Conservation (phyloP, 2,888 invertebrate genomes). For the Desoria tigrina region DNA sequence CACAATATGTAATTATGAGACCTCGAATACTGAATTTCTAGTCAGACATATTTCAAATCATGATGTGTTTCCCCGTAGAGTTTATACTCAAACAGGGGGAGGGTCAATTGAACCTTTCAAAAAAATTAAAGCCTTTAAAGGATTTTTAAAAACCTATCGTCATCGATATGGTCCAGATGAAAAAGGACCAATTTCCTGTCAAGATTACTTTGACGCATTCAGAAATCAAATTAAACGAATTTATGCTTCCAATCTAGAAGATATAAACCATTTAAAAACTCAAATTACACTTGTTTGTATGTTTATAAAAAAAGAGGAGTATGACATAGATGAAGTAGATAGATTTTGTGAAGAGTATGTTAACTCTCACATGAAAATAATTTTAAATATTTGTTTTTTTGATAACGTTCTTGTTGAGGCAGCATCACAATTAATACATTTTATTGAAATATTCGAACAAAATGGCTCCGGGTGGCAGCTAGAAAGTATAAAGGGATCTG, state of each 20-base stretch:
- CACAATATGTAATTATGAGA: not conserved
- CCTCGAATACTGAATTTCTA: not conserved
- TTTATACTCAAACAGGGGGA: not conserved
- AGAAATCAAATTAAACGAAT: not conserved
- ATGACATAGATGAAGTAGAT: not conserved
- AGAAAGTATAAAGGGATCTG: not conserved
- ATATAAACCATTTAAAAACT: slow-evolving; percentile 6
- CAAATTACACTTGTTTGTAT: slow-evolving; percentile 2
- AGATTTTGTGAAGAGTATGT: not conserved
- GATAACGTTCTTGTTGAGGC: too few relatives aligned
- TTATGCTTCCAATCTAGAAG: too few relatives aligned
- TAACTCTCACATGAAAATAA: not conserved
- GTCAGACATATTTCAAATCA: not conserved
- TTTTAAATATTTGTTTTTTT: not conserved
- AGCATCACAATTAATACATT: too few relatives aligned
- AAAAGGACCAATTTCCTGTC: not conserved
- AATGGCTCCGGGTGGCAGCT: slow-evolving; percentile 16
- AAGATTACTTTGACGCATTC: not conserved
- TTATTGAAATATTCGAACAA: slow-evolving; percentile 17
- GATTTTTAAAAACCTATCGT: slow-evolving; percentile 14
- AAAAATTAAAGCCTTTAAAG: slow-evolving; percentile 20
- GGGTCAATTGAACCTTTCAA: not conserved
- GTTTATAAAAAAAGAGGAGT: slow-evolving; percentile 1
- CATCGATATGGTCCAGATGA: not conserved
- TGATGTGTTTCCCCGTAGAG: not conserved